A percentile compares a stretch with the other conserved stretches of the same genome.
Conservation (phyloP, 2,888 invertebrate genomes). For the Ophonus ardosiacus region DNA sequence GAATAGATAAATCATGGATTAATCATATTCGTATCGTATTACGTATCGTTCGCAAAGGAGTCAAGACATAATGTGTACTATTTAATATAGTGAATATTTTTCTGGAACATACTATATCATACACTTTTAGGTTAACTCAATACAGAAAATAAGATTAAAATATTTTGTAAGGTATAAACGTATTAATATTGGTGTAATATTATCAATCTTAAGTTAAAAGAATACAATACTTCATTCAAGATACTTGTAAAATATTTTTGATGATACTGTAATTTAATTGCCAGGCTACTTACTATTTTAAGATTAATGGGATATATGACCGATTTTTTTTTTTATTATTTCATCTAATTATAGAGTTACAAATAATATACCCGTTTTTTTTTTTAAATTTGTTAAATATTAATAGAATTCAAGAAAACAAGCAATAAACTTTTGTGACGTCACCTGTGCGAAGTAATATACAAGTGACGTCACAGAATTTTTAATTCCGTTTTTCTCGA, state of each 20-base stretch:
- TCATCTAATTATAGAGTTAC: too few relatives aligned
- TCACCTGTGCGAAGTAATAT: too few relatives aligned
- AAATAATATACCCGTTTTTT: too few relatives aligned
- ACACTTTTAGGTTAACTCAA: slow-evolving; percentile 9
- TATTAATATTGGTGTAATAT: slow-evolving; percentile 24
- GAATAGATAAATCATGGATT: too few relatives aligned
- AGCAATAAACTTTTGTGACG: too few relatives aligned
- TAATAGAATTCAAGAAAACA: too few relatives aligned
- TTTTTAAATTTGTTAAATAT: too few relatives aligned
- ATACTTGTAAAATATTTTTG: slow-evolving; percentile 35
- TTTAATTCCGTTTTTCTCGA: too few relatives aligned
- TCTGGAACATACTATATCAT: neutral
- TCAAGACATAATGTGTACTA: neutral
- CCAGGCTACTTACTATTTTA: slow-evolving; percentile 11
- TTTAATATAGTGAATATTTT: neutral
- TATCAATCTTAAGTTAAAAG: slow-evolving; percentile 16
- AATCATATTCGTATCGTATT: too few relatives aligned
- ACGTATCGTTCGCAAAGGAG: too few relatives aligned
- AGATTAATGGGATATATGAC: neutral
- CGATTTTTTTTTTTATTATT: too few relatives aligned
- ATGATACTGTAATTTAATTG: slow-evolving; percentile 32
- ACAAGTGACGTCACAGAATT: too few relatives aligned
- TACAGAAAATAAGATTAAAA: neutral
- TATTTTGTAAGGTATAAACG: slow-evolving; percentile 35
- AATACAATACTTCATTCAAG: slow-evolving; percentile 28